phyloP scores from a whole-genome alignment of 2,797 vertebrate genomes.

The Neopelma chrysocephalum region DNA sequence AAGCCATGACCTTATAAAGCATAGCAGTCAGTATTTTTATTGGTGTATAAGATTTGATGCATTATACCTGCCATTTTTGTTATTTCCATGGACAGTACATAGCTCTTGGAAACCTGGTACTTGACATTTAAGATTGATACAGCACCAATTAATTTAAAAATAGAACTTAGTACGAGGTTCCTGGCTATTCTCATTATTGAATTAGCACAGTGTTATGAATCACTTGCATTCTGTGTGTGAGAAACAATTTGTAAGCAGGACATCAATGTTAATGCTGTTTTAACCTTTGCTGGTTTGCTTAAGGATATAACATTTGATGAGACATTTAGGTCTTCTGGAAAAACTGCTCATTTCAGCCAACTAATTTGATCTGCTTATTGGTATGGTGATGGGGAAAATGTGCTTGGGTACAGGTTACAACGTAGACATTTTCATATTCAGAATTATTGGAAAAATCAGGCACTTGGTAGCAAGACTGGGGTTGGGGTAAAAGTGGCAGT shows the following conservation, averaged over 20 bases:
- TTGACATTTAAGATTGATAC: conserved; percentile 40
- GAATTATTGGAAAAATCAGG: not conserved
- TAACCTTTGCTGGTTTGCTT: conserved; percentile 38
- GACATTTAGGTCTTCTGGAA: not conserved
- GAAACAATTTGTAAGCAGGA: conserved; percentile 19
- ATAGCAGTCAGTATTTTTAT: conserved; percentile 31
- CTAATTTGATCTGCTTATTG: not conserved
- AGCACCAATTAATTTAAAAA: conserved; percentile 34
- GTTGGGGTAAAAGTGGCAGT: not conserved
- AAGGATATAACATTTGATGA: conserved; percentile 20
- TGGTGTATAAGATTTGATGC: conserved; percentile 38
- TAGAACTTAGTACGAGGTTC: not conserved
- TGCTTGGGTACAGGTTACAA: not conserved
- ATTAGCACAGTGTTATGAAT: conserved; percentile 53
- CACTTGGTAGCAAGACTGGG: not conserved
- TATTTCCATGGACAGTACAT: not conserved
- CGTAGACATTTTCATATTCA: not conserved
- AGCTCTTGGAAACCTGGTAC: not conserved
- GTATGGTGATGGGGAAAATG: not conserved
- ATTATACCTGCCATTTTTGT: conserved; percentile 16
- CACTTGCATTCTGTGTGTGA: conserved; percentile 7
- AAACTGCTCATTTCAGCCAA: not conserved
- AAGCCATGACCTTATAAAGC: conserved; percentile 51
- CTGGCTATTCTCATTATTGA: conserved; percentile 45
- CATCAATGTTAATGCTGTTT: conserved; percentile 42